phyloP scores from a whole-genome alignment of 2,113 vertebrate genomes.

The Bos javanicus region DNA sequence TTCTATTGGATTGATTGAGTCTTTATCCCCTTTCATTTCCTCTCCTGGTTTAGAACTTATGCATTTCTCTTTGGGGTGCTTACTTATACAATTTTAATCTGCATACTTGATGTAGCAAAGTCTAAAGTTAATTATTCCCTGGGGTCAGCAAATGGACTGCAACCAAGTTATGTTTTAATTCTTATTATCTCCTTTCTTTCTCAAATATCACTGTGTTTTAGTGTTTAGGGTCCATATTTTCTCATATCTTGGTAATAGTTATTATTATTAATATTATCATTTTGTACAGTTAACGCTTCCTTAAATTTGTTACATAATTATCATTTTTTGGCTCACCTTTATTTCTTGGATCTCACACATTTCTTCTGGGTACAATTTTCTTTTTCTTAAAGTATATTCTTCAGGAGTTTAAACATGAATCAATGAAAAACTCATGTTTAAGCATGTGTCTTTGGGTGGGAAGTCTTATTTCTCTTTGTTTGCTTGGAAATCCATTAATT shows the following conservation, averaged over 20 bases:
- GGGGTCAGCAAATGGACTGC: neutral
- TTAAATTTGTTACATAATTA: neutral
- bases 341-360: neutral
- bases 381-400: neutral
- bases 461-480: neutral
- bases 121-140: neutral
- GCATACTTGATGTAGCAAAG: neutral
- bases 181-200: neutral
- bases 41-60: neutral
- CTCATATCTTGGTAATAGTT: neutral
- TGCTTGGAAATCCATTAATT: neutral
- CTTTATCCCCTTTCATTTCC: neutral
- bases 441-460: neutral
- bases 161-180: neutral
- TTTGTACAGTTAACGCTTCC: neutral
- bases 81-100: slow-evolving; percentile 14
- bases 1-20: neutral
- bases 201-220: neutral
- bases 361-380: neutral
- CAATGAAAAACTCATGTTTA: neutral
- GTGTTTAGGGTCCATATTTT: neutral
- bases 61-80: neutral
- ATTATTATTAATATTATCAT: neutral
- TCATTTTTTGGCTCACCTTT: neutral
- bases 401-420: neutral